Conservation (phyloP, 2,888 invertebrate species). For the Stratiomys singularior region DNA sequence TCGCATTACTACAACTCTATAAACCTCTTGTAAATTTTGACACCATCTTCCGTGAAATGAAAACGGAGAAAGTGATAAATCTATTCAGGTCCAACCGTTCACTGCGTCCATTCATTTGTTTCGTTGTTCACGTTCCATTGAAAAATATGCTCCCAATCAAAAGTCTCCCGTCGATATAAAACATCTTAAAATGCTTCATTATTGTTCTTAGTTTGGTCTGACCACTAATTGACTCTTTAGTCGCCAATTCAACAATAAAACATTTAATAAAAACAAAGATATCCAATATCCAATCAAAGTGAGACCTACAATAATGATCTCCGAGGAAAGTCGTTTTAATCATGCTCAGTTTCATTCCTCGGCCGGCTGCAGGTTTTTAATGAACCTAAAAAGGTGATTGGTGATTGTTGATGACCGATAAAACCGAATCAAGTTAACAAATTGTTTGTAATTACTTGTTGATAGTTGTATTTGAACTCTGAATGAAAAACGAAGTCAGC, state of each 20-base stretch:
- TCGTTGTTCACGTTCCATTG: background rate
- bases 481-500: background rate
- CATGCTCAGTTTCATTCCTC: background rate
- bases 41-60: background rate
- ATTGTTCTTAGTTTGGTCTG: background rate
- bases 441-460: background rate
- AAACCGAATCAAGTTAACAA: background rate
- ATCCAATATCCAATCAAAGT: background rate
- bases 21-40: background rate
- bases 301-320: background rate
- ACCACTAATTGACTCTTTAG: slow-evolving; percentile 2
- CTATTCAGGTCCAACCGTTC: background rate
- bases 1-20: background rate
- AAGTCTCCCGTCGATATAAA: background rate
- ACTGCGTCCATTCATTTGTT: background rate
- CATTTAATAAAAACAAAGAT: background rate
- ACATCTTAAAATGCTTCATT: background rate
- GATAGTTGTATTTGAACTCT: background rate
- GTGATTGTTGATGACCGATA: background rate
- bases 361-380: background rate
- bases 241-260: background rate
- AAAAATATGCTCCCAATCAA: background rate
- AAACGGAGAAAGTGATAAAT: background rate
- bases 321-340: background rate
- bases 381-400: background rate